Percentiles rank a stretch among this genome's conserved stretches.
Conservation (phyloP, 1,140 invertebrate species). For the Drosophila bifasciata region DNA sequence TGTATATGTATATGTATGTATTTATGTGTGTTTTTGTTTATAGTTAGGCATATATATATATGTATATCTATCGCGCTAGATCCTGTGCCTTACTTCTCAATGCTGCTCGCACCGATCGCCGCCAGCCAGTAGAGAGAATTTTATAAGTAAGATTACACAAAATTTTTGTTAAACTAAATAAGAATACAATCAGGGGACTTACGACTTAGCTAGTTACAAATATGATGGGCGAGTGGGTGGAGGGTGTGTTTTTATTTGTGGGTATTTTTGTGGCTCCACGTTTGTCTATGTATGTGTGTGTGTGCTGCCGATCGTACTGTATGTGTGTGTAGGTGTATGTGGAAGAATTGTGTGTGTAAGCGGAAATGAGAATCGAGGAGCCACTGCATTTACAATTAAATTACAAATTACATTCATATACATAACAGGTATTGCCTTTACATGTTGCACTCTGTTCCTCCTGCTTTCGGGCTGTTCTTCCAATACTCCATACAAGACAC, state of each 20-base stretch:
- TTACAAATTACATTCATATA: conserved; percentile 52
- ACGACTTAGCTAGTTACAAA: conserved; percentile 50
- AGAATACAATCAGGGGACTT: conserved; percentile 41
- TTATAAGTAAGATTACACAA: conserved; percentile 49
- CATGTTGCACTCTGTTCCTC: conserved; percentile 26
- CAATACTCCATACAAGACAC: conserved; percentile 22
- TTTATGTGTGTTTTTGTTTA: conserved; percentile 16
- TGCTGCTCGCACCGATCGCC: neutral
- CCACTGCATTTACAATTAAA: conserved; percentile 43
- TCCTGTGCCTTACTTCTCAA: neutral
- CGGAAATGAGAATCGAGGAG: conserved; percentile 1
- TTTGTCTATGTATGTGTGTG: neutral
- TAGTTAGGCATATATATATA: conserved; percentile 28
- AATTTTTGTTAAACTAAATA: conserved; percentile 39
- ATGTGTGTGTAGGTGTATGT: neutral
- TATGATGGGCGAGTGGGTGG: conserved; percentile 10
- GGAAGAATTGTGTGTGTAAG: neutral
- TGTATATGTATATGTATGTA: conserved; percentile 30
- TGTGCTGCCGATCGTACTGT: too few species aligned
- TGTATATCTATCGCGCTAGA: conserved; percentile 39
- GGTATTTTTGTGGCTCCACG: neutral
- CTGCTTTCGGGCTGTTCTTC: neutral
- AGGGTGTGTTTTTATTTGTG: neutral
- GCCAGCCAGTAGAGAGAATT: conserved; percentile 22
- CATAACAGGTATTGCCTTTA: conserved; percentile 51